A percentile compares a stretch with the other conserved stretches of the same genome.
Conservation (phyloP, 2,113 vertebrate species). For the Stigmatopora nigra region DNA sequence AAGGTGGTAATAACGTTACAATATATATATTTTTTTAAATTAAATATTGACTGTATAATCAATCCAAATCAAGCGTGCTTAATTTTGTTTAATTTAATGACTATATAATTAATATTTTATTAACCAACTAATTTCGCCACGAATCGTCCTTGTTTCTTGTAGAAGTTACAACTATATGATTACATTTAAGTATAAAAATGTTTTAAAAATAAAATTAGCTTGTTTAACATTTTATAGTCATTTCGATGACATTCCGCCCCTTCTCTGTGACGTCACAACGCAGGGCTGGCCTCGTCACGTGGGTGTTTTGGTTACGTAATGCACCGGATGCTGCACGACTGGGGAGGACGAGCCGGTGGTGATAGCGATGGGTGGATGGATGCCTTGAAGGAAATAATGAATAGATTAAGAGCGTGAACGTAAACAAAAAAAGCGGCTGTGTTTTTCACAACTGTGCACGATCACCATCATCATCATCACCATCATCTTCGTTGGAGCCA, state of each 20-base stretch:
- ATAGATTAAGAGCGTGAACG: background rate
- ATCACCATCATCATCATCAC: background rate
- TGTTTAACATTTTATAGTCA: background rate
- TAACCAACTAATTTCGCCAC: background rate
- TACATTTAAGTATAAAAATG: too few species aligned
- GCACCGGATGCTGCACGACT: constrained; percentile 30
- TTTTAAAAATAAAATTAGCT: background rate
- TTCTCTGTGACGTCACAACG: constrained; percentile 46
- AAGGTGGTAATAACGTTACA: too few species aligned
- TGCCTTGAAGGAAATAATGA: background rate
- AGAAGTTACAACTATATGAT: background rate
- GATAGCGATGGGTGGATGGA: constrained; percentile 21
- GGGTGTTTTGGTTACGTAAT: constrained; percentile 43
- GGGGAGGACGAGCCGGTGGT: background rate
- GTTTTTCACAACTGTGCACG: background rate
- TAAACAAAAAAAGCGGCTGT: background rate
- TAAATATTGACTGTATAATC: background rate
- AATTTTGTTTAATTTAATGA: background rate
- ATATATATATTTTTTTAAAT: background rate
- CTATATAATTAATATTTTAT: background rate
- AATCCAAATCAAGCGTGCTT: background rate
- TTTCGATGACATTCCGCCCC: background rate
- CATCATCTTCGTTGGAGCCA: constrained; percentile 5
- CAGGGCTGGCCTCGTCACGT: constrained; percentile 30
- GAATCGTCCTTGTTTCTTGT: background rate